phyloP scores from a whole-genome alignment of 30 jellyfish, hydroid and myxozoan genomes.

The Chrysaora quinquecirrha region DNA sequence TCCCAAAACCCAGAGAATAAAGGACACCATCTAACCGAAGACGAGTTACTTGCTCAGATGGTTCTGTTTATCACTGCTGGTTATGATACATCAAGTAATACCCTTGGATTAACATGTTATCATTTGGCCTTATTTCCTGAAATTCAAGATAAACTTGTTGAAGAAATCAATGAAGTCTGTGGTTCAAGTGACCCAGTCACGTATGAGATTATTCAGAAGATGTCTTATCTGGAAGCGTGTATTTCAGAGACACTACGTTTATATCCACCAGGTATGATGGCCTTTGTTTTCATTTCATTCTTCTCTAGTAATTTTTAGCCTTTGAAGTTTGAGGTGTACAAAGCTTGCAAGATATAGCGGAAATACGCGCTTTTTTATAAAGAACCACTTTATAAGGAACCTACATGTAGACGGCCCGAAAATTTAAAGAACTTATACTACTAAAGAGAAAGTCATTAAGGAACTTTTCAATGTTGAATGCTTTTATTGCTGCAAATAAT shows the following conservation, averaged over 20 bases:
- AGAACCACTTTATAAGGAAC: no score
- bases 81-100: slow-evolving; percentile 68
- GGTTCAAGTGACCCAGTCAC: slow-evolving; percentile 29
- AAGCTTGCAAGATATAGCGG: no score
- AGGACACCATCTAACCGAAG: no score
- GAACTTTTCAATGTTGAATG: no score
- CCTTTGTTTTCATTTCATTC: slow-evolving; percentile 65
- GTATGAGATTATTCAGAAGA: slow-evolving; percentile 46
- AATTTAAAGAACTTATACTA: background rate
- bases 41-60: no score
- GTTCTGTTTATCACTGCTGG: no score
- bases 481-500: no score
- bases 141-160: slow-evolving; percentile 66
- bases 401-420: no score
- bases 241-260: no score
- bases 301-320: slow-evolving; percentile 34
- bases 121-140: slow-evolving; percentile 71
- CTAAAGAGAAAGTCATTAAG: background rate
- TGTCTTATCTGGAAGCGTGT: slow-evolving; percentile 62
- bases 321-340: no score
- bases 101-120: slow-evolving; percentile 46
- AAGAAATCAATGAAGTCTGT: slow-evolving; percentile 42
- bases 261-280: no score
- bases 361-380: no score
- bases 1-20: slow-evolving; percentile 55